Base-by-base conservation (phyloP, 2,888 invertebrate species). In the Liposcelis brunnea region DNA sequence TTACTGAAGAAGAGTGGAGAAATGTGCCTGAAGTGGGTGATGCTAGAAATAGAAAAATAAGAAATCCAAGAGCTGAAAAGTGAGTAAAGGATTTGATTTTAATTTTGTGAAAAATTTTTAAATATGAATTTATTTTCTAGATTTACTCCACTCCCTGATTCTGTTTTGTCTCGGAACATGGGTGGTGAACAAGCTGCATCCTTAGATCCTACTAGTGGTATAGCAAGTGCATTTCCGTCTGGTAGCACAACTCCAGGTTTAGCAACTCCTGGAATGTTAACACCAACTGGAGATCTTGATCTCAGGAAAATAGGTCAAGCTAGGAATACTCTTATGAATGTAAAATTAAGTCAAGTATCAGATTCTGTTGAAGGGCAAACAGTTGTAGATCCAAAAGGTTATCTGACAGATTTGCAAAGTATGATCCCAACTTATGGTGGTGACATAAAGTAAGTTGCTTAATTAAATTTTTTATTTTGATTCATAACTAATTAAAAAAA, bases 1-100 rank as follows among this genome's bases (percentile, higher is more conserved):
- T 98, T 0, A 78, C 81, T 0, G 85, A 86, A 55, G 90, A 90
- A 49, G 94, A 98, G 59, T 99, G 98, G 98, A 79, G 85, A 44
- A 86, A 82, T 42, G 82, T 99, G 50, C 98, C 98, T 0, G 98
- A 99, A 67, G 98, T 99, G 0, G 98, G 98, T n/a, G 98, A 99
- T 64, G 90, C 91, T 7, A 74, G 98, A 52, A 99, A 95, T 63
- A 78, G 93, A 46, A 93, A 93, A 58, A 93, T 95, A 58, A 70
- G 98, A 34, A 95, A 95, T 65, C 89, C 95, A 0, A 69, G 94
- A 43, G 79, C 86, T 0, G 98, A 99, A 60, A 93, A 90, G 67
- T 72, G 55, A 53, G 60, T 52, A n/a, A n/a, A n/a, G n/a, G n/a
- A n/a, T n/a, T n/a, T n/a, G n/a, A n/a, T n/a, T n/a, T n/a, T n/a